phyloP scores from a whole-genome alignment of 2,797 vertebrate species.

The Myotis pilosus region DNA sequence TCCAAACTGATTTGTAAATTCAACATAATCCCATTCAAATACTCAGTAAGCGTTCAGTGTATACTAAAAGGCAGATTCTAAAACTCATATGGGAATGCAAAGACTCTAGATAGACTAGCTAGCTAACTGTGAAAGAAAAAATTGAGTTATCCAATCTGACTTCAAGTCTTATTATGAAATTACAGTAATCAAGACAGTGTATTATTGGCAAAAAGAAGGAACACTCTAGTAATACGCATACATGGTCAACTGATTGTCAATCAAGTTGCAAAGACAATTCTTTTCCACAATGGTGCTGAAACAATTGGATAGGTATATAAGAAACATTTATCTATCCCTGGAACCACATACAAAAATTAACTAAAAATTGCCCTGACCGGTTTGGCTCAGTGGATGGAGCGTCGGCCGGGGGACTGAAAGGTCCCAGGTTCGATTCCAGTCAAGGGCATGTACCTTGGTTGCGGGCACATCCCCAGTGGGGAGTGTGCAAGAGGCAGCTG shows the following conservation, averaged over 20 bases:
- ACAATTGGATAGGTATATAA: not conserved
- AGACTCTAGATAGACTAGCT: not conserved
- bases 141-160: not conserved
- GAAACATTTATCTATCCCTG: not conserved
- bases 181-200: not conserved
- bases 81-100: not conserved
- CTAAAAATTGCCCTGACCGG: not conserved
- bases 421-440: no score
- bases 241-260: not conserved
- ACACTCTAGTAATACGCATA: not conserved
- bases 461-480: no score
- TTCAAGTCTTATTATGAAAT: not conserved
- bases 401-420: no score
- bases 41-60: not conserved
- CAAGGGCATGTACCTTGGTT: no score
- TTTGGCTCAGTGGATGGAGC: no score
- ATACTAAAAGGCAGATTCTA: not conserved
- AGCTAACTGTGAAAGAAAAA: not conserved
- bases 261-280: not conserved
- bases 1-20: not conserved
- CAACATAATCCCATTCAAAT: constrained; percentile 3
- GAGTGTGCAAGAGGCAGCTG: no score
- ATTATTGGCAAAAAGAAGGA: not conserved
- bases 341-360: not conserved
- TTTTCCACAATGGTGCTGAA: not conserved